Percentiles rank a stretch among this genome's conserved stretches.
These are phyloP conservation scores for Harmothoe impar DNA, from an alignment of 2,888 invertebrate genomes.

Conservation along the genomic window DNA sequence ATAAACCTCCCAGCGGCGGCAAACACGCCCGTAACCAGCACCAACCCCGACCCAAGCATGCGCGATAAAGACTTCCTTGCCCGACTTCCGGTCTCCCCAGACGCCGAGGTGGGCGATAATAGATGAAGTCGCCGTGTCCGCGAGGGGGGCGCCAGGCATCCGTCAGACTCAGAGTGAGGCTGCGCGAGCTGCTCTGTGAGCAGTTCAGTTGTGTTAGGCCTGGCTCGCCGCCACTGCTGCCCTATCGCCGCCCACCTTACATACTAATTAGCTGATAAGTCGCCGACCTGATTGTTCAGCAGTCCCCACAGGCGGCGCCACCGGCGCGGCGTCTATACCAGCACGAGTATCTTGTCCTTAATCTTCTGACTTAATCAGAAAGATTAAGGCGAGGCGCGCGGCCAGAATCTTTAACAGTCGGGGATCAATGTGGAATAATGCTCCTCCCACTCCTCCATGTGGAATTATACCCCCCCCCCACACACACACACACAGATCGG, in stretches of 20 bases:
- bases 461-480: not conserved
- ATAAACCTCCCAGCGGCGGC: not conserved
- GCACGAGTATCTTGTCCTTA: slow-evolving; percentile 10
- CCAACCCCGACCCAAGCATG: not conserved
- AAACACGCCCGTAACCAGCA: slow-evolving; percentile 6
- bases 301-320: slow-evolving; percentile 15
- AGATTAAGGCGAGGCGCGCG: slow-evolving; percentile 27
- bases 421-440: slow-evolving; percentile 20
- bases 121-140: not conserved
- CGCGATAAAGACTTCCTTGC: not conserved
- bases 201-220: not conserved
- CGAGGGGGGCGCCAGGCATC: slow-evolving; percentile 12
- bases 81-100: not conserved
- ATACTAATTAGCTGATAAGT: slow-evolving; percentile 26
- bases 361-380: slow-evolving; percentile 49
- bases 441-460: not conserved
- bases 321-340: not conserved
- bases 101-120: slow-evolving; percentile 1
- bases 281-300: slow-evolving; percentile 5
- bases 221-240: not conserved
- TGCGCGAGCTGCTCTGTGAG: not conserved
- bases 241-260: slow-evolving; percentile 17
- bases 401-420: slow-evolving; percentile 8
- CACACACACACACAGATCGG: not conserved
- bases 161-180: not conserved